Evolutionary conservation across 2,113 vertebrate genomes (phyloP), one percentile per base, ranked within the genome.

Genomic region (Thalassarche chlororhynchos): DNA sequence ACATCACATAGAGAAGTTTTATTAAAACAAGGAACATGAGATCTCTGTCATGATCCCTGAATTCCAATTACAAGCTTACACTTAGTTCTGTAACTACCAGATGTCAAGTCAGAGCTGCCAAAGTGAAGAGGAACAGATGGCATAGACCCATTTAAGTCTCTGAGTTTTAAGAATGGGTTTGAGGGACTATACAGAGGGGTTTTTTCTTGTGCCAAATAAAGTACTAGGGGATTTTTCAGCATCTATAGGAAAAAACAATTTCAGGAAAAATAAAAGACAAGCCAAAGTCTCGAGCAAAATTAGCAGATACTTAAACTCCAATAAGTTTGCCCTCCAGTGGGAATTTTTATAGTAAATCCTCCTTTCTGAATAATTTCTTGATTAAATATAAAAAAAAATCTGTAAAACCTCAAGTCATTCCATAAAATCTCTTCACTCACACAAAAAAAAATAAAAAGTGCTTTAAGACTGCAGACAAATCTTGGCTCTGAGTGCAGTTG

Each of bases 41-140:
- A 82, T 84, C 52, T 80, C 85, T 38, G 38, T 85, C 61, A 26
- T 79, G 85, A 92, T 78, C 85, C 77, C 55, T 44, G 57, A 89
- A 57, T 76, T 97, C 84, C 88, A 95, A 96, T 92, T 95, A 72
- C 81, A 91, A 94, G 57, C 44, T 87, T 89, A 61, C 47, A 47
- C 90, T 93, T 90, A 62, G 52, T 82, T 92, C 89, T 71, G 14
- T 62, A 89, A 58, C 57, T 78, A 91, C 77, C 92, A 97, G 93
- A 92, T 96, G 92, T 85, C 93, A 89, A 91, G 72, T 87, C 55
- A 85, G 69, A 95, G 89, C 81, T 96, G 95, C 93, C 95, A 97
- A 95, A 87, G 60, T 78, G 92, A 89, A 84, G 47, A 61, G n/a
- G 36, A 90, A 87, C 94, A 97, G 94, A 97, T 92, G 91, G 92